Evolutionary conservation across 2,888 invertebrate species (phyloP), one percentile per base, ranked within the genome.

Genomic region (Rhamnusium bicolor): DNA sequence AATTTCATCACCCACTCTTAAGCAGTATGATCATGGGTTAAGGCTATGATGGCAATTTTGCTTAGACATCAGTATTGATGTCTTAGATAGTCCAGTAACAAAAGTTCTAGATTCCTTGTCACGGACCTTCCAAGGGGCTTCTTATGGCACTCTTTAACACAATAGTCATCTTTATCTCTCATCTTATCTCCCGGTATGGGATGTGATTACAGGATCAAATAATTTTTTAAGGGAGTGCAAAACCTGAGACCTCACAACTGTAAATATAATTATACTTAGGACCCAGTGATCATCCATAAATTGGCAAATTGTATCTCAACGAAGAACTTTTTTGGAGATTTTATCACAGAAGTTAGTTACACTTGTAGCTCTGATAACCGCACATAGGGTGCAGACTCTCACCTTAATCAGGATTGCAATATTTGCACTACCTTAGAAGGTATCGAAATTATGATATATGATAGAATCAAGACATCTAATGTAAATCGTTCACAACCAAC

Each of bases 1-100:
- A 14, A 51, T 72, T n/a, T 14, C 63, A 10, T 6, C 12, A 16
- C 7, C 67, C 14, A 72, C 72, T 0, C 10, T 68, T 5, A 61
- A 68, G 29, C 68, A 72, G 19, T 68, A 72, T 51, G 21, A 69
- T 29, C 51, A 21, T 5, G 61, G 61, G 5, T 27, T 70, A 10
- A 70, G 19, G 19, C 7, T 54, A 24, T 70, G 62, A 63, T 70
- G 69, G 69, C 8, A 7, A 1, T 70, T 70, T 62, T 70, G 53
- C 46, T 14, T 54, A 56, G n/a, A 54, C 2, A 54, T 40, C 1
- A 54, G 56, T 8, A 27, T 6, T 19, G 21, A 46, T 27, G 4
- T 63, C n/a, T 63, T 70, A 21, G 8, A 62, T 18, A 40, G 24
- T 12, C 40, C 40, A 40, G 3, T 40, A 12, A 12, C 40, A 40